A percentile compares a stretch with the other conserved stretches of the same genome.
Evolutionary conservation across 1,140 invertebrate genomes (phyloP).

Genomic region (Formica selysi): DNA sequence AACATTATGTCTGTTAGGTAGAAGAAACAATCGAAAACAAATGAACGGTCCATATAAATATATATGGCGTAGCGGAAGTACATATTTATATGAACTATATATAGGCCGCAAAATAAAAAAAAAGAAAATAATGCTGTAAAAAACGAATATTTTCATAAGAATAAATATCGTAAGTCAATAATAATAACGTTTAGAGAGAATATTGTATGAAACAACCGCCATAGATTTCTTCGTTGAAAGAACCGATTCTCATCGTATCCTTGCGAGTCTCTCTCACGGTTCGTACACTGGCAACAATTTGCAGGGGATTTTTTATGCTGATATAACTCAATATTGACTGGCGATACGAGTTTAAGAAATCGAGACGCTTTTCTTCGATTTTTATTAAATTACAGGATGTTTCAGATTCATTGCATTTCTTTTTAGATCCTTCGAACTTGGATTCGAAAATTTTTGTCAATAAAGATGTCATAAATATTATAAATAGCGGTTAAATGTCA

Average conservation of each 20-base stretch:
- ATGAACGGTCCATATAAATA: constrained; percentile 40
- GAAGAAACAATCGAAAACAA: constrained; percentile 48
- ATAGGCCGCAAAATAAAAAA: constrained; percentile 71
- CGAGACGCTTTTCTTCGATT: neutral
- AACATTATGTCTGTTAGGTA: constrained; percentile 54
- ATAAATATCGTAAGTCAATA: constrained; percentile 85
- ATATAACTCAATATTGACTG: constrained; percentile 57
- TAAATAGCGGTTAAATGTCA: no score
- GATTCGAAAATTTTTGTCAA: no score
- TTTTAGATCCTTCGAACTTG: neutral
- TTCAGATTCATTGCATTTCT: neutral
- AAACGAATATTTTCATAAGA: constrained; percentile 86
- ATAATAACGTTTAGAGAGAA: constrained; percentile 71
- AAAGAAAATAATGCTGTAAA: constrained; percentile 78
- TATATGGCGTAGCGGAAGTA: constrained; percentile 31
- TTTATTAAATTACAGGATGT: neutral
- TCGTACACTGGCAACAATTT: constrained; percentile 12
- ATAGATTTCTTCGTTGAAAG: constrained; percentile 54
- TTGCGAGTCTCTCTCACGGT: constrained; percentile 37
- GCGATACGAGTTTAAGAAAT: constrained; percentile 27
- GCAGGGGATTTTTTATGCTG: constrained; percentile 50
- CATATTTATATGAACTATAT: constrained; percentile 73
- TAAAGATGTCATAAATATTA: neutral
- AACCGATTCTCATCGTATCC: constrained; percentile 47
- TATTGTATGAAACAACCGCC: constrained; percentile 52